These are phyloP conservation scores for Kryphioiulus occultus DNA, from an alignment of 2,888 invertebrate genomes.

Conservation along the genomic window DNA sequence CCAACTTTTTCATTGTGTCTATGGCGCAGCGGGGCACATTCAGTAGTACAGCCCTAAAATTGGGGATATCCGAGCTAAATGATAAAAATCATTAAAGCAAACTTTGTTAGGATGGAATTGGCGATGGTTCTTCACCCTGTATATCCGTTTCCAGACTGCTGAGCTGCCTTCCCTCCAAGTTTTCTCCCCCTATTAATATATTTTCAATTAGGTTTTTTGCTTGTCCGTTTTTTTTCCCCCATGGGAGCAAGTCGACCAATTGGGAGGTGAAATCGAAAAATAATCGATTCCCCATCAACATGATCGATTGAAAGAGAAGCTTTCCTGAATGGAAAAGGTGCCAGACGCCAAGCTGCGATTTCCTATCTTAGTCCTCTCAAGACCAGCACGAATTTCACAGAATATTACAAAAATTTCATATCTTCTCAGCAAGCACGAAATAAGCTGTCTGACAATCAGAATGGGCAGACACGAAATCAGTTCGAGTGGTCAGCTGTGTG, in stretches of 20 bases:
- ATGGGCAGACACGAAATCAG: background rate
- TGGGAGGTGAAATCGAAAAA: background rate
- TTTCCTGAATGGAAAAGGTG: background rate
- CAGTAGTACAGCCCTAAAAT: too few species aligned
- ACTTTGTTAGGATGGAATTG: background rate
- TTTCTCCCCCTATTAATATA: slow-evolving; percentile 9
- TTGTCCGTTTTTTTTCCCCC: background rate
- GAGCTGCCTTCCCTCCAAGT: background rate
- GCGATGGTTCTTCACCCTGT: background rate
- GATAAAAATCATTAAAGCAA: too few species aligned
- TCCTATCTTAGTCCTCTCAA: background rate
- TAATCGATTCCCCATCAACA: background rate
- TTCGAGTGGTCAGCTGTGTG: background rate
- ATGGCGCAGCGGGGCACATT: too few species aligned
- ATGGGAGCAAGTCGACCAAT: background rate
- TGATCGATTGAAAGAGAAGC: background rate
- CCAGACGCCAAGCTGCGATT: background rate
- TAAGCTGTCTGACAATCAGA: background rate
- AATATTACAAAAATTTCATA: background rate
- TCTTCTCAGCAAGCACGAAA: too few species aligned
- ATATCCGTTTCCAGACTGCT: background rate
- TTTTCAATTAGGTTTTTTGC: slow-evolving; percentile 13
- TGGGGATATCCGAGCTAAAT: too few species aligned
- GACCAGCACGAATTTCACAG: background rate
- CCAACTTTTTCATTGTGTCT: too few species aligned